phyloP scores from a whole-genome alignment of 2,113 vertebrate genomes.

The Monopterus albus region DNA sequence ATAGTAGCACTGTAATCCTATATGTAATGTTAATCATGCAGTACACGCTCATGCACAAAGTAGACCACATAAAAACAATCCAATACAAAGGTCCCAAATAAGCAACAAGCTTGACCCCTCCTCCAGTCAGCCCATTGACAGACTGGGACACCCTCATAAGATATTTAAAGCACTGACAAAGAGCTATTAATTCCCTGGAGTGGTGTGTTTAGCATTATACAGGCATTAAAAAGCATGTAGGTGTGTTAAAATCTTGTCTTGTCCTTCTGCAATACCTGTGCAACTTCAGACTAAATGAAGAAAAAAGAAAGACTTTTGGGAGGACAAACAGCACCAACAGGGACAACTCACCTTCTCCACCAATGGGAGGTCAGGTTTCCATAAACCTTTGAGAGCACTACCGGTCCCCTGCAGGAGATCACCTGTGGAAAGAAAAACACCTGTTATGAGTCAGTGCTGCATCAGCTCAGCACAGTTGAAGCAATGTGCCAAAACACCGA shows the following conservation, averaged over 20 bases:
- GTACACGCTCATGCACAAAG: background rate
- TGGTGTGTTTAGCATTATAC: constrained; percentile 19
- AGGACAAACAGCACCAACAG: background rate
- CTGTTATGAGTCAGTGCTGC: background rate
- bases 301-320: background rate
- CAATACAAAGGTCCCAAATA: constrained; percentile 6
- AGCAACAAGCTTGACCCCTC: constrained; percentile 13
- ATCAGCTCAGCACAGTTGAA: no score
- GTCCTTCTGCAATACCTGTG: background rate
- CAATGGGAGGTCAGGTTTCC: constrained; percentile 76
- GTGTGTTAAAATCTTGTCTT: no score
- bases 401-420: constrained; percentile 68
- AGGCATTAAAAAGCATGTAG: no score
- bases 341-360: constrained; percentile 67
- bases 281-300: background rate
- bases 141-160: constrained; percentile 47
- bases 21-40: constrained; percentile 18
- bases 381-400: constrained; percentile 64
- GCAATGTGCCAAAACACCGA: constrained; percentile 25
- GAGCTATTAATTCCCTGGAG: constrained; percentile 55
- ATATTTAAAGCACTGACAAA: constrained; percentile 56
- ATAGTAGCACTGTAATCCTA: constrained; percentile 5
- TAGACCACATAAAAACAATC: constrained; percentile 6
- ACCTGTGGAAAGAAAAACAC: constrained; percentile 50
- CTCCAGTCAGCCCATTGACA: constrained; percentile 9